Evolutionary conservation across 64 coral and sea anemone genomes (phyloP), one percentile per base, ranked within the genome.

Genomic region (Platygyra sinensis): DNA sequence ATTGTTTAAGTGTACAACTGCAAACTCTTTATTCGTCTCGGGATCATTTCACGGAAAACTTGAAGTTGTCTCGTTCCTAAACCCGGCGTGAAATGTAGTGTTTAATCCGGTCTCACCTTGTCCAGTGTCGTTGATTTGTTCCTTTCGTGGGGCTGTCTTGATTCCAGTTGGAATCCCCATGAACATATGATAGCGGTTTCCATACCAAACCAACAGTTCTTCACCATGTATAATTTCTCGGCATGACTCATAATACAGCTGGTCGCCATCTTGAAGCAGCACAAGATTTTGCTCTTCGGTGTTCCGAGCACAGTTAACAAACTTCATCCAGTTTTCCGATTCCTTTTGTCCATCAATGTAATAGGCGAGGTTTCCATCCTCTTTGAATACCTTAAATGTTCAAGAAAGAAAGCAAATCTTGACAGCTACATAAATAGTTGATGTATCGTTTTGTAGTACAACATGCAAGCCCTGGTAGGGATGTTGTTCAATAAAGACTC

Each of bases 131-230:
- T 89, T 91, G 2, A 49, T 72, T 51, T 67, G 36, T 27, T 71
- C 71, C 5, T 86, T 91, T 2, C 38, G 42, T 62, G 87, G 55
- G 0, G 76, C 84, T 14, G 52, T 76, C 50, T 89, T 94, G 39
- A 94, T 89, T 20, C 95, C 95, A 33, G 91, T 74, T 46, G 92
- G 92, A 29, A 98, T 92, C 8, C 95, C 95, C 76, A 98, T 91
- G 73, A 90, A 98, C 95, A 94, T 91, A 20, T 98, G 85, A 31
- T 98, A 98, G 16, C 72, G 81, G 71, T 88, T 73, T 2, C 95
- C 95, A 50, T 98, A 98, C 95, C 95, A 98, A 36, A 98, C 95
- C 14, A 94, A 46, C 51, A 98, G 72, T 20, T 98, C 89, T 72
- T 98, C 95, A 25, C 95, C 95, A 17, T 89, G 77, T 29, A 84